These are phyloP conservation scores for Portevinia maculata DNA, from an alignment of 2,888 invertebrate genomes.

Conservation along the genomic window DNA sequence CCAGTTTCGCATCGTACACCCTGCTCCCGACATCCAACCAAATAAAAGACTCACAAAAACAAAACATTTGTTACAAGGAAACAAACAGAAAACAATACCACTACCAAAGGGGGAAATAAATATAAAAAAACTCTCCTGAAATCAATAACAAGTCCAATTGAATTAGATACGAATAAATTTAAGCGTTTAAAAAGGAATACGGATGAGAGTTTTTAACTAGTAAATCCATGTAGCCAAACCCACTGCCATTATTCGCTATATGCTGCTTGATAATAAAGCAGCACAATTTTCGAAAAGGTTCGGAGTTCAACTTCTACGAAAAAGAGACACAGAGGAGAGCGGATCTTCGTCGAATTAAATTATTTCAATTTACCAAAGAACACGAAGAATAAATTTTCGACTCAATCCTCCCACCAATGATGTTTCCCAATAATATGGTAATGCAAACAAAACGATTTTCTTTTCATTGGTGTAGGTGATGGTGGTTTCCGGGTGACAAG, in stretches of 20 bases:
- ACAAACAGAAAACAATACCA: not conserved
- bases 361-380: conserved; percentile 65
- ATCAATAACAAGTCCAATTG: conserved; percentile 73
- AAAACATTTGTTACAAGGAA: conserved; percentile 7
- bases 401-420: conserved; percentile 32
- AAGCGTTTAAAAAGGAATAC: conserved; percentile 69
- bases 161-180: conserved; percentile 71
- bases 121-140: not conserved
- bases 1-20: conserved; percentile 47
- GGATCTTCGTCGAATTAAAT: conserved; percentile 50
- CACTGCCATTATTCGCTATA: conserved; percentile 44
- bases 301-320: not conserved
- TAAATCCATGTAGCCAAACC: conserved; percentile 54
- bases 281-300: not conserved
- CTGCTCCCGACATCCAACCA: conserved; percentile 13
- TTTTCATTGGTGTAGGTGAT: conserved; percentile 29
- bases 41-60: conserved; percentile 7
- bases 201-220: conserved; percentile 58
- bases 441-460: conserved; percentile 65
- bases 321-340: not conserved
- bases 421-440: conserved; percentile 69
- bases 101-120: not conserved
- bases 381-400: conserved; percentile 60
- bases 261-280: conserved; percentile 68
- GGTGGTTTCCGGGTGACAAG: conserved; percentile 51